phyloP scores from a whole-genome alignment of 2,113 vertebrate genomes.

The Apodemus sylvaticus region DNA sequence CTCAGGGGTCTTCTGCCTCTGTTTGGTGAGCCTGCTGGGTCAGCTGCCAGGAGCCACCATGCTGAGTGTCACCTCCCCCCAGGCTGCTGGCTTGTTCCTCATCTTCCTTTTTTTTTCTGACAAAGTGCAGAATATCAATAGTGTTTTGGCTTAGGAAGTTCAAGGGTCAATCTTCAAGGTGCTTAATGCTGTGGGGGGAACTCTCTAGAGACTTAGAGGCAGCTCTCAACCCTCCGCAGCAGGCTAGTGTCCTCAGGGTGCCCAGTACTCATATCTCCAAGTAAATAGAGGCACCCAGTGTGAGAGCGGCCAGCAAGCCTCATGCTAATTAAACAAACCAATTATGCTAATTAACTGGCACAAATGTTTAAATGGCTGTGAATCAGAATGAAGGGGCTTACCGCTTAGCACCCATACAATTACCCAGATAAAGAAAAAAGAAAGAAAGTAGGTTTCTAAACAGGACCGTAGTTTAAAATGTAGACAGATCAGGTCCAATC shows the following conservation, averaged over 20 bases:
- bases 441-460: constrained; percentile 51
- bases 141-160: constrained; percentile 68
- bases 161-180: constrained; percentile 68
- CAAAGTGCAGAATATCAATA: constrained; percentile 65
- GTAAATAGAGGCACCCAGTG: constrained; percentile 51
- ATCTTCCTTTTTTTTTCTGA: constrained; percentile 17
- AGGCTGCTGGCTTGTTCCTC: neutral
- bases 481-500: neutral
- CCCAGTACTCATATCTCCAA: constrained; percentile 47
- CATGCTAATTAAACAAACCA: constrained; percentile 79
- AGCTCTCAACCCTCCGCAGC: neutral
- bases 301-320: constrained; percentile 60
- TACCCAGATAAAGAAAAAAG: constrained; percentile 43
- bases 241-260: constrained; percentile 47
- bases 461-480: neutral
- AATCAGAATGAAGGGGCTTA: constrained; percentile 56
- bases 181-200: constrained; percentile 13
- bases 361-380: constrained; percentile 66
- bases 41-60: neutral
- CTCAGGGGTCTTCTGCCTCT: neutral
- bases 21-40: neutral
- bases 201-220: constrained; percentile 27
- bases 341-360: constrained; percentile 78
- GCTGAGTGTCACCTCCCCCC: neutral
- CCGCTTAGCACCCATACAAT: constrained; percentile 33